Evolutionary conservation across 2,113 vertebrate species (phyloP).

Genomic region (Solenodon paradoxus): DNA sequence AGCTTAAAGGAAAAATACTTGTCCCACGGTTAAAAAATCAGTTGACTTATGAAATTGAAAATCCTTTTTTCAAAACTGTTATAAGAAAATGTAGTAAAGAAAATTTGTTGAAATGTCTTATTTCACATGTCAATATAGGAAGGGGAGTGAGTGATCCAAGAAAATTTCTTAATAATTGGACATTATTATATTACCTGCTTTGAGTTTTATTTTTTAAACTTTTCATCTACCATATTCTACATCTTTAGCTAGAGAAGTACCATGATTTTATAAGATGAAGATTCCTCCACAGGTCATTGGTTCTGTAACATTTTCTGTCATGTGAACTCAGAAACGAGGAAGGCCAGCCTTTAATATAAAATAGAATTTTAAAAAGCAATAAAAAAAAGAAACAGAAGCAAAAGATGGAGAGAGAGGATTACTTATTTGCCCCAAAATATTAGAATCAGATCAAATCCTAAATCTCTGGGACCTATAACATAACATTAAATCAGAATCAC

Average conservation of each 20-base stretch:
- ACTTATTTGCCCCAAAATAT: neutral
- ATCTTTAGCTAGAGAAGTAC: neutral
- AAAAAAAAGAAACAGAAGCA: neutral
- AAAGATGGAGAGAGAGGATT: neutral
- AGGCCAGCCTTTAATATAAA: neutral
- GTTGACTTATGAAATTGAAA: neutral
- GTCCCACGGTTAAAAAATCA: neutral
- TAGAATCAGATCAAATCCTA: neutral
- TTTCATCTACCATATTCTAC: neutral
- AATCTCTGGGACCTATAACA: neutral
- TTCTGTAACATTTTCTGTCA: neutral
- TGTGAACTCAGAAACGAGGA: neutral
- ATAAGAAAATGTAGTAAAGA: neutral
- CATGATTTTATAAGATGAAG: neutral
- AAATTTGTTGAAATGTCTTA: neutral
- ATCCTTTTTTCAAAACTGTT: neutral
- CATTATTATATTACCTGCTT: neutral
- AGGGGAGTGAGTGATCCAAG: neutral
- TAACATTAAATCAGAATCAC: neutral
- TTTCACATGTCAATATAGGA: neutral
- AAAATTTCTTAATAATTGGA: neutral
- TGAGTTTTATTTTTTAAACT: neutral
- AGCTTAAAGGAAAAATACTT: neutral
- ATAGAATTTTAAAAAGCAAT: neutral
- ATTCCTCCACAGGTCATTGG: neutral